Base-by-base conservation (phyloP, 2,888 invertebrate species). In the Dynastes tityus region DNA sequence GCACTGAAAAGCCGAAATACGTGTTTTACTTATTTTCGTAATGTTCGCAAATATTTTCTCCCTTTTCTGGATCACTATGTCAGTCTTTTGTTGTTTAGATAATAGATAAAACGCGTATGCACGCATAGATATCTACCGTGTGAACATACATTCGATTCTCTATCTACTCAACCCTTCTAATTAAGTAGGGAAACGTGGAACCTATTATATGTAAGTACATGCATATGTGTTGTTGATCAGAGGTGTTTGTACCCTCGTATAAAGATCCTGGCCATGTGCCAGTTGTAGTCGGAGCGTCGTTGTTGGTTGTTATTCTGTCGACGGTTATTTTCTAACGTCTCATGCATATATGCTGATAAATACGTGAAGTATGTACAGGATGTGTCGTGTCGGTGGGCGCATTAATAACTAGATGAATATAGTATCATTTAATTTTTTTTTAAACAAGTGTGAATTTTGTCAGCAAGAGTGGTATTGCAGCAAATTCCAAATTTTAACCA, bases 181-280 rank as follows among this genome's bases (percentile, higher is more conserved):
- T 49, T 68, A 49, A 22, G 32, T 29, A 29, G 16, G 1, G 55
- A n/a, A 55, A 22, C 22, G 55, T 16, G 65, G 37, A 40, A 40
- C 65, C 37, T 40, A 40, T 40, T 65, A 13, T 65, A 40, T 9
- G 65, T 13, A 51, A 49, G 37, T 51, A n/a, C n/a, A 29, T 63
- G 63, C 32, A 32, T 63, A 13, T 63, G 63, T 63, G 29, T 61
- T 61, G 16, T 61, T 61, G 29, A 32, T 22, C 16, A 63, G 27
- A 63, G 63, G 63, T 63, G 63, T 63, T 29, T 32, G 29, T n/a
- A 68, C 68, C 68, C 68, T 68, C 68, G 9, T 9, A 51, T 51
- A 13, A 11, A 68, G 22, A 68, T 51, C 51, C 80, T 82, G 82
- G 82, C 81, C 71, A 78, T 76, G 77, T 81, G 81, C 82, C 82